phyloP scores from a whole-genome alignment of 37 sponge, comb jelly and placozoan species.

The Diacarnus erythraeanus region DNA sequence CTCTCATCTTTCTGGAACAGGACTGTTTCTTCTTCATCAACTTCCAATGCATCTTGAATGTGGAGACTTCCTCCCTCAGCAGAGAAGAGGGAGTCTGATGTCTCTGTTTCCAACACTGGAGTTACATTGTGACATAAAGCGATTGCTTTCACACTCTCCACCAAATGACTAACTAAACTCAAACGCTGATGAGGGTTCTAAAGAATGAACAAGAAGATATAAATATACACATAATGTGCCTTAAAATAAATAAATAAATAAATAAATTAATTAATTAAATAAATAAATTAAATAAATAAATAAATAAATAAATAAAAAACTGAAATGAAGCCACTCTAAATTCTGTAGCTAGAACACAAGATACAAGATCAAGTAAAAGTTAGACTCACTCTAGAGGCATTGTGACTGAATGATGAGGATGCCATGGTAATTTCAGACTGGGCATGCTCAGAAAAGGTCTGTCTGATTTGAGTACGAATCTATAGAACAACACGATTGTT shows the following conservation, averaged over 20 bases:
- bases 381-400: background rate
- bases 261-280: too few relatives aligned
- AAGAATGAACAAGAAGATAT: too few relatives aligned
- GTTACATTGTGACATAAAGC: conserved; percentile 96
- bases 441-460: conserved; percentile 14
- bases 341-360: too few relatives aligned
- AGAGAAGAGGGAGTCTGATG: too few relatives aligned
- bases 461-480: conserved; percentile 7
- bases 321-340: too few relatives aligned
- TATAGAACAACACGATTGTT: too few relatives aligned
- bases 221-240: too few relatives aligned
- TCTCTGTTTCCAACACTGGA: conserved; percentile 48
- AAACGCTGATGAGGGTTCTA: background rate
- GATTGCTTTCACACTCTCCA: conserved; percentile 82
- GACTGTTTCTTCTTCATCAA: conserved; percentile 45
- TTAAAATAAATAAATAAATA: too few relatives aligned
- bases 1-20: conserved; percentile 16
- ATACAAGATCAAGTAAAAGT: too few relatives aligned
- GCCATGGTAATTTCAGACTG: background rate
- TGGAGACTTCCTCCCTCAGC: background rate
- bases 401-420: background rate
- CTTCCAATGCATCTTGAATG: conserved; percentile 4
- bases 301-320: too few relatives aligned
- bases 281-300: too few relatives aligned
- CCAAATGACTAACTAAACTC: background rate